Conservation (phyloP, 2,888 invertebrate genomes). For the Aromia moschata region DNA sequence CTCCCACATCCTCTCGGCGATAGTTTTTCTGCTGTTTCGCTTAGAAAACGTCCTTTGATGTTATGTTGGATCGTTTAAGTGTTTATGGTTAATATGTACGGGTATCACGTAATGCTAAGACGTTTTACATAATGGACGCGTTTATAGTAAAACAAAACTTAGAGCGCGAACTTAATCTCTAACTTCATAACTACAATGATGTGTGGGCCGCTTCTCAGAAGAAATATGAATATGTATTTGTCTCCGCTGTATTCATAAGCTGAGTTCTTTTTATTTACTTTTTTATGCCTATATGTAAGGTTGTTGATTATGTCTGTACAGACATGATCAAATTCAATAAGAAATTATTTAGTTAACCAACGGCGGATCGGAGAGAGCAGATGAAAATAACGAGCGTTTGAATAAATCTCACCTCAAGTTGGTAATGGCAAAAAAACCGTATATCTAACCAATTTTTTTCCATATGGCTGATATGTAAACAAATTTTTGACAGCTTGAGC, state of each 20-base stretch:
- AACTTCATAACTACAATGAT: slow-evolving; percentile 13
- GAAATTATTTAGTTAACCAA: no score
- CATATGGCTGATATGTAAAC: no score
- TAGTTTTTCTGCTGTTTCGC: slow-evolving; percentile 35
- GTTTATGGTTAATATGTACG: slow-evolving; percentile 41
- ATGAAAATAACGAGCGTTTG: no score
- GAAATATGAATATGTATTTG: background rate
- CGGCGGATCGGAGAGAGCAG: no score
- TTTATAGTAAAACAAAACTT: slow-evolving; percentile 19
- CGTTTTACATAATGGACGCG: slow-evolving; percentile 22
- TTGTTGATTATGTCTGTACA: no score
- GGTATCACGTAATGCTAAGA: slow-evolving; percentile 37
- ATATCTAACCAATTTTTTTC: no score
- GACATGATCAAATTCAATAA: no score
- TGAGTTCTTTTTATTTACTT: background rate
- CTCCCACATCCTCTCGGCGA: slow-evolving; percentile 35
- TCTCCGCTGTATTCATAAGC: background rate
- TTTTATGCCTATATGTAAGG: background rate
- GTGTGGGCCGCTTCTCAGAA: slow-evolving; percentile 12
- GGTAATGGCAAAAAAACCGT: no score
- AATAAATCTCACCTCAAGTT: no score
- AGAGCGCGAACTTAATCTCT: slow-evolving; percentile 15
- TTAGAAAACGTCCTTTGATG: slow-evolving; percentile 38
- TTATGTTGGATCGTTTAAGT: slow-evolving; percentile 43
- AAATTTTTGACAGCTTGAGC: no score